Base-by-base conservation (phyloP, 2,113 vertebrate species). In the Scolopax mira region DNA sequence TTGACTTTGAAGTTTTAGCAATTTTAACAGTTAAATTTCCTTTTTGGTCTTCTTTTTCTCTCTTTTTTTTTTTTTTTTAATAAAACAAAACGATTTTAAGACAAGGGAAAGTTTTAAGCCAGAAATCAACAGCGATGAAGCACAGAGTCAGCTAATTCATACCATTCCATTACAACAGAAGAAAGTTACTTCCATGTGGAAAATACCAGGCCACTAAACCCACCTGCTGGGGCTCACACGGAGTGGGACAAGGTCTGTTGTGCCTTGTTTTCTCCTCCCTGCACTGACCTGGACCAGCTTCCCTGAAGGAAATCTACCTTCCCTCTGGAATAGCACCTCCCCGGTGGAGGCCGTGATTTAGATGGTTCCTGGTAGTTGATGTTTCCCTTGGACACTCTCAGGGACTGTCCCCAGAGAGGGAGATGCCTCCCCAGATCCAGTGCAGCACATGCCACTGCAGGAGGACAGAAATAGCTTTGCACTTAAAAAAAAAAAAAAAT, bases 321-420 rank as follows among this genome's bases (percentile, higher is more conserved):
- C 49, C 11, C 51, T 49, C 35, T 49, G 30, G 57, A 69, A 21
- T 17, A 78, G 48, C 3, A 1, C 33, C 25, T 37, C 58, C 69
- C 35, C 13, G 9, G 39, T 3, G 28, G 9, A 2, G 0, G 24
- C 54, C 80, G 49, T 3, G 54, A 91, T 89, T 61, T 75, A 60
- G 12, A 23, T 2, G 1, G 31, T 11, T 10, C 28, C 39, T 0
- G 0, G 31, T 1, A 60, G 22, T 0, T n/a, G 41, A 49, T 37
- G 7, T 30, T 77, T 58, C 84, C 69, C 4, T 3, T 0, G 0
- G 64, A 83, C 51, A 44, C 46, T 22, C 33, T 27, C 6, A 17
- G 3, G 7, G 52, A 39, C 52, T 28, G 30, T 61, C 14, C 9
- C 39, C 31, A 0, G 0, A 49, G 9, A 49, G 4, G 39, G 10